A percentile compares a stretch with the other conserved stretches of the same genome.
phyloP scores from a whole-genome alignment of 1,140 invertebrate species.

The Aphis gossypii region DNA sequence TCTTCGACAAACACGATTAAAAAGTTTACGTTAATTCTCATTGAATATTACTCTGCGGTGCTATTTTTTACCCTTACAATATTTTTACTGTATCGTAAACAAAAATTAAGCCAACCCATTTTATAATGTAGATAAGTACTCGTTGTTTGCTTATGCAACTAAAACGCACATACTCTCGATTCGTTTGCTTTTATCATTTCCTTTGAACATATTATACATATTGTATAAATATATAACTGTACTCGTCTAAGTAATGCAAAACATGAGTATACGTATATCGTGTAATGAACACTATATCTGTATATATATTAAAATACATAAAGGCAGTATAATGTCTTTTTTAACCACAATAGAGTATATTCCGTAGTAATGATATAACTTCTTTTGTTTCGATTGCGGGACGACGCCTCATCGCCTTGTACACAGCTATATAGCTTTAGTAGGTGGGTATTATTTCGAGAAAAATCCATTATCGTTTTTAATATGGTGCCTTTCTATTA shows the following conservation, averaged over 20 bases:
- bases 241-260: no score
- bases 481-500: neutral
- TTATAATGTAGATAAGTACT: neutral
- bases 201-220: neutral
- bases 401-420: neutral
- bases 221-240: neutral
- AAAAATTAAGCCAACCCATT: neutral
- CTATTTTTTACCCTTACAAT: neutral
- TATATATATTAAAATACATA: neutral
- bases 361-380: neutral
- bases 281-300: neutral
- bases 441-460: neutral
- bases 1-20: neutral
- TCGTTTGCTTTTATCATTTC: neutral
- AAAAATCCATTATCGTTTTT: neutral
- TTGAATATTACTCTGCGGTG: neutral
- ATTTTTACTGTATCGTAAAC: neutral
- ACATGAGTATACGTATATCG: no score
- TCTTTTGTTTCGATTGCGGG: neutral
- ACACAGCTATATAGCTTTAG: neutral
- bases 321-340: neutral
- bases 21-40: neutral
- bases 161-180: neutral
- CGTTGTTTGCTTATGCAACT: neutral
- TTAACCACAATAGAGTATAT: constrained; percentile 5